Evolutionary conservation across 2,888 invertebrate species (phyloP), one percentile per base, ranked within the genome.

Genomic region (Luffia ferchaultella): DNA sequence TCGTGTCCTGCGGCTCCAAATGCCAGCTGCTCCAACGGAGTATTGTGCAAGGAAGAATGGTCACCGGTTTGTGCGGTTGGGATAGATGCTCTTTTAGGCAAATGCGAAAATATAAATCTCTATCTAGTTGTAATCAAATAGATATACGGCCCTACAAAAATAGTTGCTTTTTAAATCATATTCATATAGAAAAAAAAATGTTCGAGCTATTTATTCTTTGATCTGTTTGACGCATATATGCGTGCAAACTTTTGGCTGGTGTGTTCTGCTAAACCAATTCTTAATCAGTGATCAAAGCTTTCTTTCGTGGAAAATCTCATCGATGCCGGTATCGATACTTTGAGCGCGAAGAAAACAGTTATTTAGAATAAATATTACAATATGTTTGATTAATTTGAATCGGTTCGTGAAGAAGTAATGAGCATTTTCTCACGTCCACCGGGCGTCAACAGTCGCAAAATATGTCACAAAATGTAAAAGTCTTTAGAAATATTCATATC

Each of bases 121-220:
- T 80, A 78, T 77, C 68, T 77, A 82, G 72, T 74, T 74, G 76
- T 79, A 76, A 70, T 73, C 68, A 76, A 80, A 80, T 60, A 75
- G 74, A 78, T 76, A 79, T 75, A 73, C 66, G 71, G 70, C 72
- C 76, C 82, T 83, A 83, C 80, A 83, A 83, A 83, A 83, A 83
- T 83, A 83, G 82, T 80, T 76, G 70, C 71, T 75, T 79, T 70
- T 68, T 59, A 75, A 78, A 76, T 61, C 60, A 74, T 64, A 68
- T 65, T 64, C 62, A 18, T 18, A 18, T 17, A 5, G 45, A 43
- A 20, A 42, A 18, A 3, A 18, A 49, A 49, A 18, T 17, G 20
- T 20, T 42, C 42, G 12, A 30, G 30, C 30, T 3, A 30, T n/a
- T n/a, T n/a, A n/a, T n/a, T 30, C 30, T 12, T 12, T 30, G 30